Percentiles rank a stretch among this genome's conserved stretches.
Conservation (phyloP, 2,113 vertebrate genomes). For the Cinclus mexicanus region DNA sequence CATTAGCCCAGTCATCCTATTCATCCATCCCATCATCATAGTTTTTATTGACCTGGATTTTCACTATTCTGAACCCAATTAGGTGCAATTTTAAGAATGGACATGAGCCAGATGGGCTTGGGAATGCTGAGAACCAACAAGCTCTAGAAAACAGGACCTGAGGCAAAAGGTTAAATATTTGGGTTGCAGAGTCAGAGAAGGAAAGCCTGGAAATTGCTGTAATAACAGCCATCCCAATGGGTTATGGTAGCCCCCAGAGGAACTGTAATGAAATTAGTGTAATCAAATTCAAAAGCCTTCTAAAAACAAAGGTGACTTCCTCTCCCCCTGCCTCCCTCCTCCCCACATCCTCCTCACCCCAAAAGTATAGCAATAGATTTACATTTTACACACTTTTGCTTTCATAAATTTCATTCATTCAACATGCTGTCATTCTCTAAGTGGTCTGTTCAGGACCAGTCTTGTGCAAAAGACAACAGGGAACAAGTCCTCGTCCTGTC, state of each 20-base stretch:
- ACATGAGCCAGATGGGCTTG: accelerated
- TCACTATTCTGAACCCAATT: background rate
- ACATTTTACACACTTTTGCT: background rate
- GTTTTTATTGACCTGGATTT: background rate
- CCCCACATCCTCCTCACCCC: accelerated
- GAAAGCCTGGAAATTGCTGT: background rate
- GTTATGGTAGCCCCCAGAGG: background rate
- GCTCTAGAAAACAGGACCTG: background rate
- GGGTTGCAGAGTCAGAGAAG: background rate
- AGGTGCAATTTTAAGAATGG: background rate
- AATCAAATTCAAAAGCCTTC: background rate
- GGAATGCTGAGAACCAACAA: background rate
- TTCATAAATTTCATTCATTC: background rate
- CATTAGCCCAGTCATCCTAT: background rate
- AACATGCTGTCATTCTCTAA: background rate
- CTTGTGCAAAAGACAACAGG: background rate
- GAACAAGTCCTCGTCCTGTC: background rate
- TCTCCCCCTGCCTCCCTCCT: accelerated
- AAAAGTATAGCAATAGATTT: background rate
- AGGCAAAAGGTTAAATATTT: background rate
- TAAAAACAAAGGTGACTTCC: background rate
- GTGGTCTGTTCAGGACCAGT: background rate
- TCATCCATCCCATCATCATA: no score
- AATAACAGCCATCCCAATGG: background rate
- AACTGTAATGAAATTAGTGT: background rate